Conservation (phyloP, 2,113 vertebrate species). For the Choloepus hoffmanni region DNA sequence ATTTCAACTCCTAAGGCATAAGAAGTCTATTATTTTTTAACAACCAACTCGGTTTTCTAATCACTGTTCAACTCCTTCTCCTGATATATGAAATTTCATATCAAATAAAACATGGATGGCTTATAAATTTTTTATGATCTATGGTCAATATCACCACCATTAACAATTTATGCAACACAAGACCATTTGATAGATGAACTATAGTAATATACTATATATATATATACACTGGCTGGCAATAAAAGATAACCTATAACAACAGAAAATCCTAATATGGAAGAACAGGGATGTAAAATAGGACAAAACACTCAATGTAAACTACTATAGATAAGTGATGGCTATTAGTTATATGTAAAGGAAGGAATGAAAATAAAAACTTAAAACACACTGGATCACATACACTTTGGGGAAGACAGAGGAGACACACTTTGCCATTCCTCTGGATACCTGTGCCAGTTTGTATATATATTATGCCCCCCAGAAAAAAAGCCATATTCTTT, state of each 20-base stretch:
- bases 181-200: neutral
- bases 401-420: neutral
- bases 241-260: neutral
- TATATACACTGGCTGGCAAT: neutral
- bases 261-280: neutral
- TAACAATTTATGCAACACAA: neutral
- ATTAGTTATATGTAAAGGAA: neutral
- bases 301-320: neutral
- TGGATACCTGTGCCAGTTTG: neutral
- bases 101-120: neutral
- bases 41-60: constrained; percentile 25
- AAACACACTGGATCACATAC: neutral
- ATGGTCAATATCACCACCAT: neutral
- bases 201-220: neutral
- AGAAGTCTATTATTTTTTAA: neutral
- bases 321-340: neutral
- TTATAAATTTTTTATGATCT: neutral
- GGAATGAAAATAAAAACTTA: neutral
- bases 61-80: neutral
- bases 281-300: neutral
- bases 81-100: neutral
- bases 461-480: too few relatives aligned
- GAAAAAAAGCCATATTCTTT: too few relatives aligned
- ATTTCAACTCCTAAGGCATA: neutral
- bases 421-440: neutral